These are phyloP conservation scores for Spialia ferax DNA, from an alignment of 2,888 invertebrate species.

Conservation along the genomic window DNA sequence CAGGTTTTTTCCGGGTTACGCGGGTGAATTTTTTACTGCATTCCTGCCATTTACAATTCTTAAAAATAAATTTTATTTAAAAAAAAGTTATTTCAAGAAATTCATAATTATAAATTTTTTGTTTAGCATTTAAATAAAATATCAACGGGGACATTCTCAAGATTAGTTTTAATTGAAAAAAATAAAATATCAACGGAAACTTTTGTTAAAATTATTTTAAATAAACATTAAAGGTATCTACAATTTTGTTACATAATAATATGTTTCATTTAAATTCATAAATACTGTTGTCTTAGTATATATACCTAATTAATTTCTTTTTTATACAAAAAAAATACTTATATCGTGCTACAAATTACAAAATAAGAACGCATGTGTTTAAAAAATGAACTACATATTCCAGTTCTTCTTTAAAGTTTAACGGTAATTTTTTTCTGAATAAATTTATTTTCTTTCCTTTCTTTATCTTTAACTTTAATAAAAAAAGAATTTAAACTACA, in stretches of 20 bases:
- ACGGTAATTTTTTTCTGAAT: neutral
- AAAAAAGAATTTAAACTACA: neutral
- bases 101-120: no score
- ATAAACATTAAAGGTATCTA: no score
- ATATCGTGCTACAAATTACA: neutral
- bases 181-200: no score
- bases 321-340: no score
- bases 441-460: neutral
- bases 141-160: no score
- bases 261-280: no score
- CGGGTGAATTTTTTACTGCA: neutral
- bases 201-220: no score
- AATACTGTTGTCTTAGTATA: no score
- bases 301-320: no score
- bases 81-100: neutral
- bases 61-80: neutral
- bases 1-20: neutral
- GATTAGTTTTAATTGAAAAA: no score
- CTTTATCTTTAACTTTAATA: neutral
- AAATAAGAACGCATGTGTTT: neutral
- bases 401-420: neutral
- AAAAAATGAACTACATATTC: neutral
- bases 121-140: no score
- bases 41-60: neutral
- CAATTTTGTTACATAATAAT: no score